Percentiles rank a stretch among this genome's conserved stretches.
Evolutionary conservation across 2,888 invertebrate genomes (phyloP).

Genomic region (Acrobasis suavella): DNA sequence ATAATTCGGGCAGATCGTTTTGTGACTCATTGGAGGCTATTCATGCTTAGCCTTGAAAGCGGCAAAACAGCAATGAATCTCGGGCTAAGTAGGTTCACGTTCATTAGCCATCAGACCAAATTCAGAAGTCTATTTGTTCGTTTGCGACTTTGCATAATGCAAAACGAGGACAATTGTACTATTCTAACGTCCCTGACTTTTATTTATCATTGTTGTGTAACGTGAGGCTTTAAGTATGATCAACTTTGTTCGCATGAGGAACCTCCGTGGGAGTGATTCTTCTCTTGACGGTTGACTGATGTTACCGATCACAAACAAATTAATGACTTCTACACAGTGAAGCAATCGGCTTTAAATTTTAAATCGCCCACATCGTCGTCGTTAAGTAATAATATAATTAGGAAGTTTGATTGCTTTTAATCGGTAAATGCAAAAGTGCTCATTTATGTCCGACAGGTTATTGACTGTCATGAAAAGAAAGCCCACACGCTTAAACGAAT

Average conservation of each 20-base stretch:
- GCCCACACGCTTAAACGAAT: slow-evolving; percentile 31
- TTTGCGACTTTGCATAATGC: slow-evolving; percentile 38
- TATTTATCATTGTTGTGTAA: slow-evolving; percentile 49
- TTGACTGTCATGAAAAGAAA: slow-evolving; percentile 35
- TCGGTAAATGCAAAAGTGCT: slow-evolving; percentile 36
- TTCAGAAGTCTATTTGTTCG: slow-evolving; percentile 42
- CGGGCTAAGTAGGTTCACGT: slow-evolving; percentile 41
- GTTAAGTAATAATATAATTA: slow-evolving; percentile 45
- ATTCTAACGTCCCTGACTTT: slow-evolving; percentile 47
- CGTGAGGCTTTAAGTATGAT: slow-evolving; percentile 47
- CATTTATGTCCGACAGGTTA: slow-evolving; percentile 34
- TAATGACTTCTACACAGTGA: slow-evolving; percentile 56
- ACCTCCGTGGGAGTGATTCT: slow-evolving; percentile 65
- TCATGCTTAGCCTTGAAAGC: slow-evolving; percentile 51
- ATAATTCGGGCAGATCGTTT: slow-evolving; percentile 60
- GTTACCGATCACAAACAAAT: slow-evolving; percentile 72
- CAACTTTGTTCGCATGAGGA: slow-evolving; percentile 49
- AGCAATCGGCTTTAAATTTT: slow-evolving; percentile 45
- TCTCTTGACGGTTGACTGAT: slow-evolving; percentile 72
- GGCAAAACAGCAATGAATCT: slow-evolving; percentile 42
- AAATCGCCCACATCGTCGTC: slow-evolving; percentile 47
- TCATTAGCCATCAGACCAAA: slow-evolving; percentile 46
- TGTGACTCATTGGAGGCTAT: slow-evolving; percentile 52
- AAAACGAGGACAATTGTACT: slow-evolving; percentile 40
- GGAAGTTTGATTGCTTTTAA: slow-evolving; percentile 33